A percentile compares a stretch with the other conserved stretches of the same genome.
Evolutionary conservation across 2,888 invertebrate species (phyloP).

Genomic region (Thereva nobilitata): DNA sequence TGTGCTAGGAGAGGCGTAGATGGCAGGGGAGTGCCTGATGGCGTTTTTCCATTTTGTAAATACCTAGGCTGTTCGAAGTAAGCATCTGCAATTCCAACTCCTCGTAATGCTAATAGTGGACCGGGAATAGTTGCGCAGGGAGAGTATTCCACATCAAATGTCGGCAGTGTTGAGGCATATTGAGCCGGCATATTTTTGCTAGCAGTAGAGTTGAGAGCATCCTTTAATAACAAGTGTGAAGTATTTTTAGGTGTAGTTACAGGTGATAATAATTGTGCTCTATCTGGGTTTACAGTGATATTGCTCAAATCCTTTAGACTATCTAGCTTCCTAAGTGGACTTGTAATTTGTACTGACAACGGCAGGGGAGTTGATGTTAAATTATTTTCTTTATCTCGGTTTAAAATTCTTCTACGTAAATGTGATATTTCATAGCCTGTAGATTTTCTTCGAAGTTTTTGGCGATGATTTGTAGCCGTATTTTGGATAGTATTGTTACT

Average conservation of each 20-base stretch:
- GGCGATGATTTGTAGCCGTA: slow-evolving; percentile 33
- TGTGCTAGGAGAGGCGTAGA: neutral
- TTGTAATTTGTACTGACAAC: slow-evolving; percentile 29
- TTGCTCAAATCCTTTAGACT: slow-evolving; percentile 52
- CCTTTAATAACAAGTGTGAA: too few species aligned
- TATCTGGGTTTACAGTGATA: slow-evolving; percentile 45
- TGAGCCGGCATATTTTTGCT: slow-evolving; percentile 36
- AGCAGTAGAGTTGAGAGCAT: neutral
- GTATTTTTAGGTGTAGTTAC: slow-evolving; percentile 36
- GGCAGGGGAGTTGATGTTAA: slow-evolving; percentile 48
- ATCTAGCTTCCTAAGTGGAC: slow-evolving; percentile 43
- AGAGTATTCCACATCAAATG: slow-evolving; percentile 55
- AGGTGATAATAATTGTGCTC: slow-evolving; percentile 36
- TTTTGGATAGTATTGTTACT: slow-evolving; percentile 29
- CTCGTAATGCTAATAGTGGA: slow-evolving; percentile 54
- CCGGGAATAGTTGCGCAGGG: slow-evolving; percentile 53
- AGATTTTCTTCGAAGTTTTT: slow-evolving; percentile 47
- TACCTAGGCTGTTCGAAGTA: slow-evolving; percentile 58
- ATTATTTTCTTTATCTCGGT: slow-evolving; percentile 52
- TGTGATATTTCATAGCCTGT: slow-evolving; percentile 41
- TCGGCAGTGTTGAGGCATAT: slow-evolving; percentile 44
- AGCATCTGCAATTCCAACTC: slow-evolving; percentile 54
- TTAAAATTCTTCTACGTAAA: slow-evolving; percentile 28
- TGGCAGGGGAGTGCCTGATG: too few species aligned
- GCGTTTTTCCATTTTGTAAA: slow-evolving; percentile 44